A percentile compares a stretch with the other conserved stretches of the same genome.
Evolutionary conservation across 2,113 vertebrate genomes (phyloP).

Genomic region (Oophaga pumilio): DNA sequence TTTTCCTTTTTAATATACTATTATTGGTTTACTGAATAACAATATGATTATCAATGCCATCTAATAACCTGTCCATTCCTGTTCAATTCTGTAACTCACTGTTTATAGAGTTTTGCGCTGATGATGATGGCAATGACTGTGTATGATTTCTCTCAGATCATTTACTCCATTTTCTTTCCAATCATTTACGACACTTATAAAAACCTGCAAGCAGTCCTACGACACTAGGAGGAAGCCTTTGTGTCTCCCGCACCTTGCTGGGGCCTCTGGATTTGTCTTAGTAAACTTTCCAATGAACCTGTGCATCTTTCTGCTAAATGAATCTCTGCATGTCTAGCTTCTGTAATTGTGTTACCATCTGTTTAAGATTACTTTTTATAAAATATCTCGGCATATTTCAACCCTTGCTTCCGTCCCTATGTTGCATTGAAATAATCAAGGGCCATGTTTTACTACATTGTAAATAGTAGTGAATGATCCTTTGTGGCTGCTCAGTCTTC

Average conservation of each 20-base stretch:
- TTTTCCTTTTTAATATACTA: too few species aligned
- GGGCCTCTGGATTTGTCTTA: constrained; percentile 51
- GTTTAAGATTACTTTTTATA: constrained; percentile 54
- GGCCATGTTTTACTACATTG: constrained; percentile 35
- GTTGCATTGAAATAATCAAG: constrained; percentile 37
- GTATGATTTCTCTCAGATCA: neutral
- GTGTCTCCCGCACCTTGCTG: constrained; percentile 27
- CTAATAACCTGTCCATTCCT: too few species aligned
- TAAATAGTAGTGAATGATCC: constrained; percentile 11
- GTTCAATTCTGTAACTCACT: too few species aligned
- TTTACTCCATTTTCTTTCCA: neutral
- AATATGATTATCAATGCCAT: too few species aligned
- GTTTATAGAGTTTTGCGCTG: neutral
- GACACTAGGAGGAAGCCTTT: constrained; percentile 2
- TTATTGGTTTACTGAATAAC: too few species aligned
- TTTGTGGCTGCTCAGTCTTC: neutral
- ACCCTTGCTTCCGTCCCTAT: constrained; percentile 34
- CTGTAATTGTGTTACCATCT: constrained; percentile 58
- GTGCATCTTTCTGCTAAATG: constrained; percentile 58
- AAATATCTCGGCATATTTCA: constrained; percentile 41
- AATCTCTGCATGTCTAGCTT: constrained; percentile 56
- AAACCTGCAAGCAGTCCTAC: neutral
- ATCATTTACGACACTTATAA: neutral
- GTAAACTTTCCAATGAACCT: constrained; percentile 58
- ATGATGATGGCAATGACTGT: neutral